Conservation (phyloP, 2,113 vertebrate species). For the Pithys albifrons region DNA sequence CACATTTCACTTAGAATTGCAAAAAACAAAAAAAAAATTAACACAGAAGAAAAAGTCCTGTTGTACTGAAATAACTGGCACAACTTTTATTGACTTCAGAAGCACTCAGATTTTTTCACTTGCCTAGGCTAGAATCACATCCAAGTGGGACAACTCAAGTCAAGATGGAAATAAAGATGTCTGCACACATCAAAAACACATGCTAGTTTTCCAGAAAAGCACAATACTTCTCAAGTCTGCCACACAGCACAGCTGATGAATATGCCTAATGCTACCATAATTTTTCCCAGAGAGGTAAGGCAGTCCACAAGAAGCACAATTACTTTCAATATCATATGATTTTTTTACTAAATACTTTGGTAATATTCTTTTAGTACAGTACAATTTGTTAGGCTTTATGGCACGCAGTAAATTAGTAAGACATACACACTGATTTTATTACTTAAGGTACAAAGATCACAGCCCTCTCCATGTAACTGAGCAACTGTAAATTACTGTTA, state of each 20-base stretch:
- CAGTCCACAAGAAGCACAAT: background rate
- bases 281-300: background rate
- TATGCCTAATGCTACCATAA: background rate
- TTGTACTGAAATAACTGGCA: background rate
- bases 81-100: background rate
- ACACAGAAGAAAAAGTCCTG: background rate
- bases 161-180: background rate
- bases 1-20: background rate
- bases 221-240: background rate
- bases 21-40: fast-evolving
- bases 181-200: background rate
- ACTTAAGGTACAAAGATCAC: conserved; percentile 40
- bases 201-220: background rate
- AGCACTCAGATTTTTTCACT: background rate
- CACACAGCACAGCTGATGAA: background rate
- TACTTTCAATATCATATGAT: background rate
- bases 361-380: conserved; percentile 5
- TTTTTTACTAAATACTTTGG: background rate
- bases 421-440: conserved; percentile 25
- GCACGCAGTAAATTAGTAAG: conserved; percentile 47
- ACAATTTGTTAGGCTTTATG: conserved; percentile 31
- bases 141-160: background rate
- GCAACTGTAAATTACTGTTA: conserved; percentile 58
- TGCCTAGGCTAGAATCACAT: background rate
- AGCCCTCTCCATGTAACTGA: conserved; percentile 21